Evolutionary conservation across 2,888 invertebrate genomes (phyloP), one percentile per base, ranked within the genome.

Genomic region (Cryptocheilus praepositus): DNA sequence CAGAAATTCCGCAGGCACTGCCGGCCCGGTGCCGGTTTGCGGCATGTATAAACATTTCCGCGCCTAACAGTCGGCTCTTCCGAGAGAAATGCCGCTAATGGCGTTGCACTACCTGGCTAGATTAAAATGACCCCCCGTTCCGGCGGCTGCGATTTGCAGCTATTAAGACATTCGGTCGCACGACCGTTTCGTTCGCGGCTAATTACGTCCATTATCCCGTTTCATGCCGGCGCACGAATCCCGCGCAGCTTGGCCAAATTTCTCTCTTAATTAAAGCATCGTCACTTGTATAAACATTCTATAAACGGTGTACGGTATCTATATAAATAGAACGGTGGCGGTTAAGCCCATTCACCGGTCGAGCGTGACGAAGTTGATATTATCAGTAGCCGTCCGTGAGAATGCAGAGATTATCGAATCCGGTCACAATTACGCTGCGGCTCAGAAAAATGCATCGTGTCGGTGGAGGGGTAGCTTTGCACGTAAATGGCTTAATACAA

Each of bases 1-100:
- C 72, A 64, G 68, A 73, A 74, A 81, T 36, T 36, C 36, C 36
- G 8, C 8, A 11, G 13, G 36, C 11, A 36, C 11, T 7, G 11
- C 7, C 36, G 36, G 36, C 4, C 11, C 71, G 75, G 64, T 60
- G 55, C 56, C 28, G 49, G 49, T 65, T n/a, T 45, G 28, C 49
- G 46, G 44, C 36, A 44, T 49, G 56, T 59, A 28, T 25, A 43
- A 67, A 56, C 49, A 57, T 60, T 69, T 54, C 66, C 73, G 58
- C 43, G 52, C 43, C 28, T 56, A 57, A 46, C 46, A 49, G 28
- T 44, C 36, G 36, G 36, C 36, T 36, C 36, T 58, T 60, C 28
- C 51, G 54, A 61, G 18, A 11, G 36, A 36, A 36, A 11, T 11
- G 36, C 36, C 11, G 11, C 36, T 46, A 61, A 60, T 51, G 53